These are phyloP conservation scores for Druceiella hillmani DNA, from an alignment of 2,888 invertebrate species.

Conservation along the genomic window DNA sequence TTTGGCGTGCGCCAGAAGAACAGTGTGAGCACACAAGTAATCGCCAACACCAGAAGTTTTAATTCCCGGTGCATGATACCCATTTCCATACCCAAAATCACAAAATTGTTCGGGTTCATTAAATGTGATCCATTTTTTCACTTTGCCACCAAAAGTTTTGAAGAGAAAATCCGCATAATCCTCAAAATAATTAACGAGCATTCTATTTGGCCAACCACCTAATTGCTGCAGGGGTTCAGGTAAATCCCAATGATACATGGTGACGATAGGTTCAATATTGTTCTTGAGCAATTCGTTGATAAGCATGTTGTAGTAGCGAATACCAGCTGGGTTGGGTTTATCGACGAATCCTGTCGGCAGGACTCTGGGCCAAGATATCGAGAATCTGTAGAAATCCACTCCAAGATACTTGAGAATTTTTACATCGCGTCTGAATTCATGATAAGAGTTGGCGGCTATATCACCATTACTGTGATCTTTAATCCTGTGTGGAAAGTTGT, in stretches of 20 bases:
- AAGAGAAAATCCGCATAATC: conserved; percentile 29
- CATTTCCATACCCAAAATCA: conserved; percentile 28
- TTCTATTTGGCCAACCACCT: conserved; percentile 29
- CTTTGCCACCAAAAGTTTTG: background rate
- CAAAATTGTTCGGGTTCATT: background rate
- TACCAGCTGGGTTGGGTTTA: background rate
- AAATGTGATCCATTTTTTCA: background rate
- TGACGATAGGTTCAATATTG: background rate
- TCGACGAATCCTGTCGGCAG: background rate
- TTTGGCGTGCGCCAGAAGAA: conserved; percentile 54
- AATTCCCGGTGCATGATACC: conserved; percentile 36
- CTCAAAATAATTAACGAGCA: conserved; percentile 29
- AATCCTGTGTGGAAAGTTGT: too few species aligned
- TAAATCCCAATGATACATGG: conserved; percentile 31
- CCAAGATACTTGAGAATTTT: too few species aligned
- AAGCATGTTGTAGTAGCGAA: background rate
- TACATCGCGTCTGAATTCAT: too few species aligned
- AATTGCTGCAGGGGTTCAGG: conserved; percentile 29
- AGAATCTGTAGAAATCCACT: conserved; percentile 1
- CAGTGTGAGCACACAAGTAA: conserved; percentile 53
- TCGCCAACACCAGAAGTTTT: conserved; percentile 38
- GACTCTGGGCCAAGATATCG: background rate
- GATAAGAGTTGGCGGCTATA: too few species aligned
- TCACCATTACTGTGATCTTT: too few species aligned
- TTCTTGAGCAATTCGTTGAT: background rate